A percentile compares a stretch with the other conserved stretches of the same genome.
Conservation (phyloP, 1,140 invertebrate species). For the Cyrtorhinus lividipennis region DNA sequence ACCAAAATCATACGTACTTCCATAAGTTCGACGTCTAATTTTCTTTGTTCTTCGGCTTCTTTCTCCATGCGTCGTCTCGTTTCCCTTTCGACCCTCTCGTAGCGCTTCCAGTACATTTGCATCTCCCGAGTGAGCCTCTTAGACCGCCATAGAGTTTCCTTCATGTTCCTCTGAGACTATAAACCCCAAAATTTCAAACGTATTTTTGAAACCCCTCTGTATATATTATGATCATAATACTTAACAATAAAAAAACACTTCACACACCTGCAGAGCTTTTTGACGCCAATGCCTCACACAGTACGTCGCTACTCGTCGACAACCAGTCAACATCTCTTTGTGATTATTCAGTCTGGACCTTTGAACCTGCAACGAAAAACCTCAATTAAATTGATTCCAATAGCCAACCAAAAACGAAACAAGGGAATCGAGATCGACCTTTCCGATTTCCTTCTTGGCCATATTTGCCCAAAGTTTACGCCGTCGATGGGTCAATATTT, state of each 20-base stretch:
- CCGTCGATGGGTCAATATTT: constrained; percentile 62
- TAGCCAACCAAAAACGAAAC: background rate
- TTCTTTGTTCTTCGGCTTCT: constrained; percentile 89
- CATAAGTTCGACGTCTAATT: constrained; percentile 75
- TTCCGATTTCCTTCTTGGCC: constrained; percentile 84
- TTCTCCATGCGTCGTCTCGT: constrained; percentile 72
- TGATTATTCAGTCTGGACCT: constrained; percentile 69
- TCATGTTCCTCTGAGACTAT: constrained; percentile 55
- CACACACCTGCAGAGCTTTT: constrained; percentile 52
- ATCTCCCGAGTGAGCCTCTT: constrained; percentile 78
- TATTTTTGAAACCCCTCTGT: too few relatives aligned
- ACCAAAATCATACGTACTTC: constrained; percentile 55
- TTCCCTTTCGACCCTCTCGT: constrained; percentile 85
- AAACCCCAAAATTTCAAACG: too few relatives aligned
- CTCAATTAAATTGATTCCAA: too few relatives aligned
- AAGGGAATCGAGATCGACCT: constrained; percentile 34
- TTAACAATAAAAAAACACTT: background rate
- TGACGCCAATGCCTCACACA: constrained; percentile 76
- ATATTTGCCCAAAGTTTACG: constrained; percentile 78
- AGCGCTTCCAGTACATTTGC: constrained; percentile 82
- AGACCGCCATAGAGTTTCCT: constrained; percentile 66
- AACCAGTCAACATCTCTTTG: constrained; percentile 73
- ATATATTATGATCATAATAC: too few relatives aligned
- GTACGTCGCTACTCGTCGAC: constrained; percentile 71
- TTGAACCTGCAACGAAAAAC: constrained; percentile 48